These are phyloP conservation scores for Teleogryllus oceanicus DNA, from an alignment of 2,888 invertebrate genomes.

Conservation along the genomic window DNA sequence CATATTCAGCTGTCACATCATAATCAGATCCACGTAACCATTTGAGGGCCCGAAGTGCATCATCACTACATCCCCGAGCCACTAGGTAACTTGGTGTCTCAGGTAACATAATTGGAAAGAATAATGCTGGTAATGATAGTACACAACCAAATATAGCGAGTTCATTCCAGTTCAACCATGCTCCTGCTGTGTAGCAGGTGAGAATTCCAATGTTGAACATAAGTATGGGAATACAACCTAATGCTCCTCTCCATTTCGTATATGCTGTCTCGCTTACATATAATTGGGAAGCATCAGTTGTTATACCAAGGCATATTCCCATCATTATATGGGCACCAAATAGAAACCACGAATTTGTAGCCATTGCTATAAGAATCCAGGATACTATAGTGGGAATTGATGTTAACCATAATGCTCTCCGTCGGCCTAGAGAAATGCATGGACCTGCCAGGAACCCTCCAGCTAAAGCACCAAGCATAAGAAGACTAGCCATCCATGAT, in stretches of 20 bases:
- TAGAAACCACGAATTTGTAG: constrained; percentile 32
- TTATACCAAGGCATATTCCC: constrained; percentile 35
- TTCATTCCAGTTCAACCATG: constrained; percentile 35
- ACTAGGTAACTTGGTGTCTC: constrained; percentile 36
- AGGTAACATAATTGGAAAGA: constrained; percentile 35
- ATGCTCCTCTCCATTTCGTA: constrained; percentile 34
- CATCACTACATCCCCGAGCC: constrained; percentile 28
- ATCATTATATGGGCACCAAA: constrained; percentile 33
- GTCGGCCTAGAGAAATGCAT: constrained; percentile 35
- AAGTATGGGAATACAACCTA: constrained; percentile 37
- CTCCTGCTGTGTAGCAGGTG: constrained; percentile 34
- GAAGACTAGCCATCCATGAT: constrained; percentile 37
- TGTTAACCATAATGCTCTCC: constrained; percentile 34
- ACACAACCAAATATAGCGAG: constrained; percentile 36
- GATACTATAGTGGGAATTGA: constrained; percentile 32
- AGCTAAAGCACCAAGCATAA: constrained; percentile 36
- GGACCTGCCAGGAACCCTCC: constrained; percentile 36
- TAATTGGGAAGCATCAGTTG: constrained; percentile 34
- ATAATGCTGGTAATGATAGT: constrained; percentile 34
- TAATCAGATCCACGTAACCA: constrained; percentile 34
- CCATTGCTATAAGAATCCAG: constrained; percentile 33
- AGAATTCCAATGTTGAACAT: constrained; percentile 38
- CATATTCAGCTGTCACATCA: constrained; percentile 35
- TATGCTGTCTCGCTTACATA: constrained; percentile 36
- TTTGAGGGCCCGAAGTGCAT: constrained; percentile 33